Evolutionary conservation across 2,797 vertebrate species (phyloP).

Genomic region (Urophycis tenuis): DNA sequence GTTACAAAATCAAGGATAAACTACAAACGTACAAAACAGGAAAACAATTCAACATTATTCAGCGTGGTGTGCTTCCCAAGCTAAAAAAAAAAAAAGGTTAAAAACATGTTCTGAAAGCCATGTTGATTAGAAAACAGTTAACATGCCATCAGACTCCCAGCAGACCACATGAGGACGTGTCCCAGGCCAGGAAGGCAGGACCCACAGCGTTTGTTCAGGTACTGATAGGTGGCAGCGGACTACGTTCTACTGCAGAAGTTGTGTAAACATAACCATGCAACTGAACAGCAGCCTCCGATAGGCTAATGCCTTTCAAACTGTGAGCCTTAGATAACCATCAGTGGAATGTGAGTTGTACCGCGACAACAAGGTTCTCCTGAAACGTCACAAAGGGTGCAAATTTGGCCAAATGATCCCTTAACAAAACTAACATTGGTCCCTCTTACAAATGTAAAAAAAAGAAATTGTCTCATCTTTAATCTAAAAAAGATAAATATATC

Average conservation of each 20-base stretch:
- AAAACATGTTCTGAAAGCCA: background rate
- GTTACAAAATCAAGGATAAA: background rate
- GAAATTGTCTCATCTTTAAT: background rate
- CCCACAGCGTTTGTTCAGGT: conserved; percentile 19
- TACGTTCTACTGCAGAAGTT: conserved; percentile 30
- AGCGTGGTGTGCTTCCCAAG: background rate
- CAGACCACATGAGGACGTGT: conserved; percentile 17
- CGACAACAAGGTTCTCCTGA: conserved; percentile 24
- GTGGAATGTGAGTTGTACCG: conserved; percentile 46
- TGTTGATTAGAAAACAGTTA: conserved; percentile 16
- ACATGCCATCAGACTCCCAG: conserved; percentile 38
- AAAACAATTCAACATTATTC: background rate
- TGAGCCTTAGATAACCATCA: conserved; percentile 30
- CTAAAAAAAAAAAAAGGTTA: background rate
- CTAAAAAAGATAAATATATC: background rate
- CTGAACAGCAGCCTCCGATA: conserved; percentile 21
- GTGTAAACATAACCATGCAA: conserved; percentile 51
- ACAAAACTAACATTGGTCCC: background rate
- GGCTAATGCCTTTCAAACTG: conserved; percentile 6
- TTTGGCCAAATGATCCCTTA: conserved; percentile 34
- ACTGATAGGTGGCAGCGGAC: conserved; percentile 41
- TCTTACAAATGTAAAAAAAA: background rate
- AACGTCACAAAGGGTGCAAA: conserved; percentile 53
- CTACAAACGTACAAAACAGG: conserved; percentile 9
- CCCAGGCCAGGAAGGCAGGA: background rate